Percentiles rank a stretch among this genome's conserved stretches.
These are phyloP conservation scores for Strigops habroptila DNA, from an alignment of 2,113 vertebrate genomes.

Conservation along the genomic window DNA sequence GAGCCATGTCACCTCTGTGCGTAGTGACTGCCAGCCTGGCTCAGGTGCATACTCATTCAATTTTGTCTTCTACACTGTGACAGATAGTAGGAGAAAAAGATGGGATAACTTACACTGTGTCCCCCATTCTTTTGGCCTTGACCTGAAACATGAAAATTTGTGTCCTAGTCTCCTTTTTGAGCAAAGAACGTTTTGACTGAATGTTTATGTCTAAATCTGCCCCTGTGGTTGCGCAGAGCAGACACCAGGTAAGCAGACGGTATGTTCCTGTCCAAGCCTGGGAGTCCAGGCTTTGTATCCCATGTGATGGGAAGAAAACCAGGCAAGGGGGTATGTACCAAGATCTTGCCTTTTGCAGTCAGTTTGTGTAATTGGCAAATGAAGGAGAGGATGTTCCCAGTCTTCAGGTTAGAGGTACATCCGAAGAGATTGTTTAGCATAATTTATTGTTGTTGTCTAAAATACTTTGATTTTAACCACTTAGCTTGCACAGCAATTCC, in stretches of 20 bases:
- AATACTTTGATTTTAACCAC: neutral
- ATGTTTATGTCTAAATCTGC: neutral
- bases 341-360: neutral
- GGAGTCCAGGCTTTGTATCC: neutral
- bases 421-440: neutral
- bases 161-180: neutral
- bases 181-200: neutral
- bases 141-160: neutral
- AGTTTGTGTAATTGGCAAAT: neutral
- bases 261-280: fast-evolving
- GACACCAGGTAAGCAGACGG: neutral
- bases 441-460: neutral
- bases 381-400: neutral
- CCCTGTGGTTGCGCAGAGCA: neutral
- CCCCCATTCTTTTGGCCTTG: neutral
- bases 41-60: neutral
- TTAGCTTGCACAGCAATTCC: neutral
- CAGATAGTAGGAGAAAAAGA: neutral
- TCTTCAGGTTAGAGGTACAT: neutral
- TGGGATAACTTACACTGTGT: neutral
- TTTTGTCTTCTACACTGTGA: neutral
- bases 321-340: neutral
- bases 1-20: neutral
- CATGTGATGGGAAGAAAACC: neutral
- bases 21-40: neutral